These are phyloP conservation scores for Trialeurodes vaporariorum DNA, from an alignment of 1,140 invertebrate genomes.

Conservation along the genomic window DNA sequence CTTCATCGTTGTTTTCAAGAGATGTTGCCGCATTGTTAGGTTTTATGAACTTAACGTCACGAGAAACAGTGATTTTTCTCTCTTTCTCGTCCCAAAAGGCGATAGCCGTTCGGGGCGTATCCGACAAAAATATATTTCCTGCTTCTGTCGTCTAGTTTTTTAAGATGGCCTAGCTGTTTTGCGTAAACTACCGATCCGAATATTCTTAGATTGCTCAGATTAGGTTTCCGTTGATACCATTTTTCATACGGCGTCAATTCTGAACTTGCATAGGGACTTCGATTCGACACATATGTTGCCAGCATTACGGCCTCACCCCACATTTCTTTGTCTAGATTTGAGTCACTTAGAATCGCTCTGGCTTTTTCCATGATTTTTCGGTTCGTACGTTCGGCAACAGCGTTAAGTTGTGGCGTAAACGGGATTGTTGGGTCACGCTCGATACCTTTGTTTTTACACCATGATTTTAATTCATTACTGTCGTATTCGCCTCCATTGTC, in stretches of 20 bases:
- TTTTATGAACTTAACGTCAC: no score
- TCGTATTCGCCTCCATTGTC: conserved; percentile 37
- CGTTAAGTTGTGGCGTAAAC: conserved; percentile 32
- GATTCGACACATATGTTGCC: conserved; percentile 16
- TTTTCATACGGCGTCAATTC: conserved; percentile 28
- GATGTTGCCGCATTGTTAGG: no score
- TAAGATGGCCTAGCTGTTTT: no score
- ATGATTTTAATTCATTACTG: conserved; percentile 29
- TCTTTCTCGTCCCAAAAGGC: no score
- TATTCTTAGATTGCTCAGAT: conserved; percentile 26
- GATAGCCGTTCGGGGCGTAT: no score
- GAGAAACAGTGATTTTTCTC: no score
- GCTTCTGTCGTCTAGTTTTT: no score
- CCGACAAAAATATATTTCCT: no score
- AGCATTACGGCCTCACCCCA: conserved; percentile 18
- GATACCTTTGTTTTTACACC: conserved; percentile 28
- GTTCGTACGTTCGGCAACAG: conserved; percentile 29
- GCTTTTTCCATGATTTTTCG: conserved; percentile 19
- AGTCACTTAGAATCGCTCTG: conserved; percentile 8
- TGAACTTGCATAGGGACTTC: no score
- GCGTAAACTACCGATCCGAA: conserved; percentile 29
- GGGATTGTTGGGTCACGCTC: conserved; percentile 25
- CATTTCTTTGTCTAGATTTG: conserved; percentile 3
- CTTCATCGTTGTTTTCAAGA: no score
- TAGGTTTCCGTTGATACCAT: conserved; percentile 26